Conservation (phyloP, 2,113 vertebrate species). For the Orientallactaga bullata region DNA sequence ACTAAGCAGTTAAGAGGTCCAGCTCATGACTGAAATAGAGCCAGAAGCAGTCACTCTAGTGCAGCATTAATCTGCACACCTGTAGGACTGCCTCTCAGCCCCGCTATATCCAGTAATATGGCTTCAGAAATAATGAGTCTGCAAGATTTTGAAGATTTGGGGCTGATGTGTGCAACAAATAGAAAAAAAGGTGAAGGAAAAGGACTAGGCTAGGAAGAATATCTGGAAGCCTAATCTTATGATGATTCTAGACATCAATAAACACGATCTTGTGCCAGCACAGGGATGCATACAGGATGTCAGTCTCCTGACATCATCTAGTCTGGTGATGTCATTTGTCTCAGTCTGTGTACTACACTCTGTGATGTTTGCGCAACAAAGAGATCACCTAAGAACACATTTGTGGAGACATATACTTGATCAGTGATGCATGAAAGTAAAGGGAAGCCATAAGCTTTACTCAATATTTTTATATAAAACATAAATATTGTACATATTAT, state of each 20-base stretch:
- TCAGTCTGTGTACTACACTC: background rate
- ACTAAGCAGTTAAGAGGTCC: background rate
- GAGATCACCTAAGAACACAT: background rate
- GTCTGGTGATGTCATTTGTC: background rate
- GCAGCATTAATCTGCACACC: background rate
- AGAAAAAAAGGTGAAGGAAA: constrained; percentile 12
- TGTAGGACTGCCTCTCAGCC: background rate
- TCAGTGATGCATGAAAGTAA: background rate
- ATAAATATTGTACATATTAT: background rate
- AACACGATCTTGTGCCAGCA: too few species aligned
- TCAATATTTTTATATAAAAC: background rate
- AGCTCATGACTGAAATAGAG: background rate
- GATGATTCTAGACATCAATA: background rate
- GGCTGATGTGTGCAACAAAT: background rate
- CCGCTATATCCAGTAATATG: background rate
- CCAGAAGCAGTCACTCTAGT: background rate
- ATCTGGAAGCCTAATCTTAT: background rate
- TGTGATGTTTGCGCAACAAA: background rate
- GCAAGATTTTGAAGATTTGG: constrained; percentile 17
- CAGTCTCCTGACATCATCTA: background rate
- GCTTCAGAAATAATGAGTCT: background rate
- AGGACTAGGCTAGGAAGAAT: background rate
- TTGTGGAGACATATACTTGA: background rate
- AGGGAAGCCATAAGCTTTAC: too few species aligned
- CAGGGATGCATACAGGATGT: background rate